Conservation (phyloP, 2,113 vertebrate species). For the Oryzias celebensis region DNA sequence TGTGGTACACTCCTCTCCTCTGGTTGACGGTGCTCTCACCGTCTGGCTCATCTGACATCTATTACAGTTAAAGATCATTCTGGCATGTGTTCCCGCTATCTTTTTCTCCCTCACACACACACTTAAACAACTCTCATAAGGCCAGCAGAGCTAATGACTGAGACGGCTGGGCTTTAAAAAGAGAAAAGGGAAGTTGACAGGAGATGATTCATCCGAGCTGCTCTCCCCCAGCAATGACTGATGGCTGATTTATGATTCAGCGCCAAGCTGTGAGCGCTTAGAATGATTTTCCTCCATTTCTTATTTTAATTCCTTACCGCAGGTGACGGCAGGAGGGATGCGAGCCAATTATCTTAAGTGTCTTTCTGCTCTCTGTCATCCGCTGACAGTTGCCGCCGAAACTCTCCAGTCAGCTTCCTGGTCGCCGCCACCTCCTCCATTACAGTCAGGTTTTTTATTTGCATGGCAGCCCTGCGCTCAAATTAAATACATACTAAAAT, state of each 20-base stretch:
- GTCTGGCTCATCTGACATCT: constrained; percentile 68
- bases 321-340: constrained; percentile 66
- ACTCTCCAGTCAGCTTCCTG: constrained; percentile 46
- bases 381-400: constrained; percentile 44
- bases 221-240: constrained; percentile 54
- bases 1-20: constrained; percentile 39
- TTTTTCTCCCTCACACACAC: constrained; percentile 7
- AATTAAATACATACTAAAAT: constrained; percentile 5
- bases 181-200: constrained; percentile 65
- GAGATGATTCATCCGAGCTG: constrained; percentile 65
- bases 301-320: constrained; percentile 72
- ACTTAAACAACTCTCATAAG: constrained; percentile 44
- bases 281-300: constrained; percentile 68
- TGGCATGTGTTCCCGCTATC: constrained; percentile 48
- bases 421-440: constrained; percentile 28
- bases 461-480: not conserved
- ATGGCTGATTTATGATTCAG: constrained; percentile 71
- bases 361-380: constrained; percentile 65
- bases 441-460: constrained; percentile 17
- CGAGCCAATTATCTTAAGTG: constrained; percentile 77
- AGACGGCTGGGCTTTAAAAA: constrained; percentile 55
- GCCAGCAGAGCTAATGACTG: constrained; percentile 70
- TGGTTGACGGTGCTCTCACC: constrained; percentile 59
- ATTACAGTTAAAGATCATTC: constrained; percentile 71
- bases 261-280: constrained; percentile 62